These are phyloP conservation scores for Agrotis exclamationis DNA, from an alignment of 2,888 invertebrate genomes.

Conservation along the genomic window DNA sequence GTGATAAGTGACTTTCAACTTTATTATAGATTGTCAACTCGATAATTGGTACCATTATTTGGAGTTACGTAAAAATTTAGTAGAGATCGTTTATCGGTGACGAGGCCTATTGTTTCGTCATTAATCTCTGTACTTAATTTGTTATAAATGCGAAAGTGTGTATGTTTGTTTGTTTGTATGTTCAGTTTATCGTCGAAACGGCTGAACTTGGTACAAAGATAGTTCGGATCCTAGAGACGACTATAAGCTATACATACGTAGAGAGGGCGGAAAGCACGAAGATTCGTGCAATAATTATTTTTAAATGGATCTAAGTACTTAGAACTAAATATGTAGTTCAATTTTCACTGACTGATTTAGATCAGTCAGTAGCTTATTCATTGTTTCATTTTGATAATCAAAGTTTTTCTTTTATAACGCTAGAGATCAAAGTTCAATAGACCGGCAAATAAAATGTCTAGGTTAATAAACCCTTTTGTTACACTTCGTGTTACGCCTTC, in stretches of 20 bases:
- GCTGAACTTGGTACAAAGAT: too few species aligned
- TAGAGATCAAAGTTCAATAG: not conserved
- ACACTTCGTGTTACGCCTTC: not conserved
- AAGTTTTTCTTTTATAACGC: not conserved
- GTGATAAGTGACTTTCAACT: slow-evolving; percentile 46
- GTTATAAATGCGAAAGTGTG: too few species aligned
- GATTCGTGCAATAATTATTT: too few species aligned
- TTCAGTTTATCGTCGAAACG: too few species aligned
- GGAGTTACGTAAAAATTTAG: slow-evolving; percentile 16
- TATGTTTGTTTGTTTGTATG: too few species aligned
- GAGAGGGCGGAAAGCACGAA: too few species aligned
- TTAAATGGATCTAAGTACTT: too few species aligned
- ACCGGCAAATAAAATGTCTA: slow-evolving; percentile 8
- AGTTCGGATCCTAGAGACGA: too few species aligned
- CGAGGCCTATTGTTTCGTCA: not conserved
- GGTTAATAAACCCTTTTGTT: not conserved
- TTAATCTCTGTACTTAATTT: not conserved
- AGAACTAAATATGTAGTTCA: too few species aligned
- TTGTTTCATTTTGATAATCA: not conserved
- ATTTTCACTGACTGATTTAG: too few species aligned
- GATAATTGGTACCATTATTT: slow-evolving; percentile 22
- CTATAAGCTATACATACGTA: too few species aligned
- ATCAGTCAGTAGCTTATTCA: too few species aligned
- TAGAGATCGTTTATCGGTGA: not conserved
- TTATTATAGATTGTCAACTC: slow-evolving; percentile 25